Evolutionary conservation across 2,797 vertebrate genomes (phyloP), one percentile per base, ranked within the genome.

Genomic region (Chromis chromis): DNA sequence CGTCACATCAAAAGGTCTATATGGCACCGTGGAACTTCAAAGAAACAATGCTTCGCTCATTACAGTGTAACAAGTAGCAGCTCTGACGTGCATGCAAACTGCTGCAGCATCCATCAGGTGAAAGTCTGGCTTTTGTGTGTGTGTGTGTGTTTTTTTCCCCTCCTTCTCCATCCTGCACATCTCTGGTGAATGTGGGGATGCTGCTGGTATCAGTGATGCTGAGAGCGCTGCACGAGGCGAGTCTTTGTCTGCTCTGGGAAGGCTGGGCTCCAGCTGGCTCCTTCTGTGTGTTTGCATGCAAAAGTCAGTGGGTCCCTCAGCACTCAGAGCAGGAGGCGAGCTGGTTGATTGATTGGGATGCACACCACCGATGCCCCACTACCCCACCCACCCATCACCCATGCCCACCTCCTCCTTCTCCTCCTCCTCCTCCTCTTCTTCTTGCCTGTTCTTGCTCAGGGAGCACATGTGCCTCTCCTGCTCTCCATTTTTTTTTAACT

Each of bases 231-330:
- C 78, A 84, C 68, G 46, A 84, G 80, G 81, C 61, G 10, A 79
- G 89, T 85, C 82, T 90, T 91, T 93, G 90, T 92, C 88, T 92
- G 79, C 76, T 80, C 49, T 7, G 78, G 58, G 73, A 65, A 84
- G 86, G 88, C 88, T 85, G 79, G 81, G 85, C 81, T 91, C 90
- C 91, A 93, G 89, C 89, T 93, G 92, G 84, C 87, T 89, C 85
- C 65, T 52, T 64, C 84, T 80, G 82, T 85, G 81, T 90, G 86
- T 88, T 85, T 89, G 76, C 83, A 86, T 84, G 82, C 81, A 87
- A 76, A 88, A 92, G 88, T 89, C 90, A 90, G 88, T 75, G 83
- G 86, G 86, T 92, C 86, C 86, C 84, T 89, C 67, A 84, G 76
- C 84, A 88, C 86, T 81, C 74, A 70, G 75, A 80, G 83, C 81